Percentiles rank a stretch among this genome's conserved stretches.
These are phyloP conservation scores for Pseudopleuronectes americanus DNA, from an alignment of 2,797 vertebrate species.

Conservation along the genomic window DNA sequence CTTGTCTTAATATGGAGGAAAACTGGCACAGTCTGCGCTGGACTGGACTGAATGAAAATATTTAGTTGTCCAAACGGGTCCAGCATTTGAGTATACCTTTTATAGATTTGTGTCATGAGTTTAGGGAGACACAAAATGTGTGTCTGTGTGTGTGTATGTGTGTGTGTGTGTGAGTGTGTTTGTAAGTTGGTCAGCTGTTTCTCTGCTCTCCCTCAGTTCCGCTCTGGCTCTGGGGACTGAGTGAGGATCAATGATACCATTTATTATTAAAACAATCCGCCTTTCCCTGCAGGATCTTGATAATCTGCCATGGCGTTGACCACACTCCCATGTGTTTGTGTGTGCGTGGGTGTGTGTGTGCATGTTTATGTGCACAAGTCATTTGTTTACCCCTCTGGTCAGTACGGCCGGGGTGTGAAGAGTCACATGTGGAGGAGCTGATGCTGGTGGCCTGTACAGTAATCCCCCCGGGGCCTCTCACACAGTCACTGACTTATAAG, in stretches of 20 bases:
- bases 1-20: conserved; percentile 4
- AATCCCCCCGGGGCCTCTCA: conserved; percentile 22
- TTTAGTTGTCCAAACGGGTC: conserved; percentile 8
- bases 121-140: conserved; percentile 15
- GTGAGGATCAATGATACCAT: conserved; percentile 74
- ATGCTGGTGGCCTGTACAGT: conserved; percentile 47
- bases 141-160: conserved; percentile 14
- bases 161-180: conserved; percentile 22
- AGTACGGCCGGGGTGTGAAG: conserved; percentile 60
- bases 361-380: conserved; percentile 44
- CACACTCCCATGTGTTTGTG: conserved; percentile 51
- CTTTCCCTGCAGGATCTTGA: conserved; percentile 59
- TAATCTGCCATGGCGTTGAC: conserved; percentile 55
- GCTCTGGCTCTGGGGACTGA: conserved; percentile 12
- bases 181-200: conserved; percentile 55
- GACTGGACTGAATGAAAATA: conserved; percentile 5
- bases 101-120: conserved; percentile 38
- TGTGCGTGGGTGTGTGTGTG: conserved; percentile 37
- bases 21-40: not conserved
- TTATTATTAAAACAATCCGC: conserved; percentile 68
- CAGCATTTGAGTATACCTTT: conserved; percentile 15
- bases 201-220: conserved; percentile 20
- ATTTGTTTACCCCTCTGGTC: conserved; percentile 80
- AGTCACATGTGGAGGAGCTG: conserved; percentile 76
- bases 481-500: conserved; percentile 27